Evolutionary conservation across 2,888 invertebrate species (phyloP), one percentile per base, ranked within the genome.

Genomic region (Lithosia quadra): DNA sequence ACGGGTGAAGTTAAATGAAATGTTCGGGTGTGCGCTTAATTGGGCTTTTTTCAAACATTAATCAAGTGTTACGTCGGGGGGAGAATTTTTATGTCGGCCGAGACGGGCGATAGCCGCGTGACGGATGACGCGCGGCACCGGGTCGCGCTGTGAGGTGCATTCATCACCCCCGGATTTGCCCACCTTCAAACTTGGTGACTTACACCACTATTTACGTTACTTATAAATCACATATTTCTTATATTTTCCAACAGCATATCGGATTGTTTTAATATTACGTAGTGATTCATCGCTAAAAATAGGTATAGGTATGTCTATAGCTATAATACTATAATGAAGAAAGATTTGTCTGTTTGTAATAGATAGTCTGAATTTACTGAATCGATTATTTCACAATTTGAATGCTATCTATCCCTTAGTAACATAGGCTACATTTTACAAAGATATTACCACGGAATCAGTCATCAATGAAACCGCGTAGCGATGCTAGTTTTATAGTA

Each of bases 1-100:
- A 88, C 89, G 90, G 90, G 90, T 83, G 81, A 85, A 90, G 86
- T 90, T 86, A 91, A 91, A 91, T 89, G 86, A 90, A 91, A 90
- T 86, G 87, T 89, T 89, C 86, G 87, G 85, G 85, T 87, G 87
- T 86, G 84, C 83, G 87, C 91, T 92, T 94, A 94, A 94, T 94
- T 92, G 94, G 93, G 90, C 88, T 90, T 94, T 93, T 92, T 94
- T 93, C 87, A 88, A 91, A 90, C 94, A 94, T 94, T 94, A 93
- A 94, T 94, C 93, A 94, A 92, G 90, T 88, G 88, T 84, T 86
- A 86, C 88, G 88, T 87, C 85, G 84, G 86, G 88, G 92, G 92
- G 91, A 88, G 90, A 91, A 92, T 92, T 93, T 93, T 92, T 92
- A 90, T 86, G 91, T 89, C 88, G 87, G 81, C 69, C 81, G 79